A percentile compares a stretch with the other conserved stretches of the same genome.
These are phyloP conservation scores for Leucoraja ocellata DNA, from an alignment of 2,797 vertebrate genomes.

Conservation along the genomic window DNA sequence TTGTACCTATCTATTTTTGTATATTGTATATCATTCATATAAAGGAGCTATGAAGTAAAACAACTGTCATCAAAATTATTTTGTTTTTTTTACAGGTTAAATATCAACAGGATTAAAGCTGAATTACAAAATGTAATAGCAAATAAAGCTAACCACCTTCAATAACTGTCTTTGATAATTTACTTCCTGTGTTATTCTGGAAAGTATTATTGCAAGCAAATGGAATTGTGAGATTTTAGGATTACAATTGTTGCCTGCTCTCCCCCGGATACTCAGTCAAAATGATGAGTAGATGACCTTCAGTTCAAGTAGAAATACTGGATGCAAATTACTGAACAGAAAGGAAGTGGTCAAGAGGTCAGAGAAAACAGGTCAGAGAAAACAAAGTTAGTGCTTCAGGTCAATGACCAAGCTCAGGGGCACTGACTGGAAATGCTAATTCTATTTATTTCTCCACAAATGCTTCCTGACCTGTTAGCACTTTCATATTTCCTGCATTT, in stretches of 20 bases:
- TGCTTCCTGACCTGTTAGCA: too few species aligned
- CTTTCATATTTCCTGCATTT: too few species aligned
- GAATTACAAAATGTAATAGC: background rate
- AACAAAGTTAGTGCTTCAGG: too few species aligned
- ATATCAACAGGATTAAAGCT: background rate
- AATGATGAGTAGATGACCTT: background rate
- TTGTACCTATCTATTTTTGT: background rate
- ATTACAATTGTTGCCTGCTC: background rate
- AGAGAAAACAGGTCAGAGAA: too few species aligned
- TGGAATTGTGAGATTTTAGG: background rate
- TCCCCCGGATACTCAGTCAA: background rate
- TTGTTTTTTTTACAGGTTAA: background rate
- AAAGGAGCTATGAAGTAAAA: background rate
- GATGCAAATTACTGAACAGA: background rate
- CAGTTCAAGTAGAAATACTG: background rate
- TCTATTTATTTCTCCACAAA: too few species aligned
- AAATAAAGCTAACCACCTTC: conserved; percentile 35
- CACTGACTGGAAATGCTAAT: too few species aligned
- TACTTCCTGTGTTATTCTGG: background rate
- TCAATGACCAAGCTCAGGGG: too few species aligned
- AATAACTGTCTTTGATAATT: background rate
- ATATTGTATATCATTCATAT: too few species aligned
- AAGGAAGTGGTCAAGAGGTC: too few species aligned
- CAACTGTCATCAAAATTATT: background rate
- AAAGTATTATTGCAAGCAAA: background rate